Conservation (phyloP, 2,888 invertebrate species). For the Sinotaia quadrata region DNA sequence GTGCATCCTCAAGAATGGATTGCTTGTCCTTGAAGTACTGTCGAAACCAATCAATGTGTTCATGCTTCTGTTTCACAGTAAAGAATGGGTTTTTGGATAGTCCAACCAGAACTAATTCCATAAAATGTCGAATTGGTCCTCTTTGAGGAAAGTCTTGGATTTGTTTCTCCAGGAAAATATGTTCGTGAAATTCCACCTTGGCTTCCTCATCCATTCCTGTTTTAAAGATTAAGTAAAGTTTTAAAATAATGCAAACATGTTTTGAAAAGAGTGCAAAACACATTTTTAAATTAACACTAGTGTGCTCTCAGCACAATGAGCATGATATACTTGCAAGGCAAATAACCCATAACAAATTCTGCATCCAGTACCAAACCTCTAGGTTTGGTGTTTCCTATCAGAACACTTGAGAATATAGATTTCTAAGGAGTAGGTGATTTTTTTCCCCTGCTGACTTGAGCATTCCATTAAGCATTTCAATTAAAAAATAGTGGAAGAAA, state of each 20-base stretch:
- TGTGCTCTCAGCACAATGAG: neutral
- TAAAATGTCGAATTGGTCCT: slow-evolving; percentile 95
- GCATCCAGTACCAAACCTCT: too few species aligned
- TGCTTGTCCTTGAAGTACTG: slow-evolving; percentile 88
- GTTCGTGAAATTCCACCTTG: slow-evolving; percentile 88
- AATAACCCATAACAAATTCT: too few species aligned
- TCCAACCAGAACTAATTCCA: slow-evolving; percentile 95
- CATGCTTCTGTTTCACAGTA: slow-evolving; percentile 87
- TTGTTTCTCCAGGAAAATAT: slow-evolving; percentile 91
- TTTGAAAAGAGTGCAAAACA: neutral
- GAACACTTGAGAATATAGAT: too few species aligned
- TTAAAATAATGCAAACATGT: too few species aligned
- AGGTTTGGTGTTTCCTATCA: too few species aligned
- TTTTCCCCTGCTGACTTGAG: too few species aligned
- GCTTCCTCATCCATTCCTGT: slow-evolving; percentile 74
- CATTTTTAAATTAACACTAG: neutral
- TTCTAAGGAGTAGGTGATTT: too few species aligned
- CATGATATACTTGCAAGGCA: too few species aligned
- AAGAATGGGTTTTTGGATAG: slow-evolving; percentile 95
- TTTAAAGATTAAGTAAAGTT: slow-evolving; percentile 5
- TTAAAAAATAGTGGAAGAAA: too few species aligned
- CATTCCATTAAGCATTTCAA: too few species aligned
- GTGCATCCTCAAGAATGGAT: slow-evolving; percentile 73
- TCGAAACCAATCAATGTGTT: slow-evolving; percentile 92
- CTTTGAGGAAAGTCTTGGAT: slow-evolving; percentile 87